A percentile compares a stretch with the other conserved stretches of the same genome.
Evolutionary conservation across 2,797 vertebrate species (phyloP).

Genomic region (Poecilia wingei): DNA sequence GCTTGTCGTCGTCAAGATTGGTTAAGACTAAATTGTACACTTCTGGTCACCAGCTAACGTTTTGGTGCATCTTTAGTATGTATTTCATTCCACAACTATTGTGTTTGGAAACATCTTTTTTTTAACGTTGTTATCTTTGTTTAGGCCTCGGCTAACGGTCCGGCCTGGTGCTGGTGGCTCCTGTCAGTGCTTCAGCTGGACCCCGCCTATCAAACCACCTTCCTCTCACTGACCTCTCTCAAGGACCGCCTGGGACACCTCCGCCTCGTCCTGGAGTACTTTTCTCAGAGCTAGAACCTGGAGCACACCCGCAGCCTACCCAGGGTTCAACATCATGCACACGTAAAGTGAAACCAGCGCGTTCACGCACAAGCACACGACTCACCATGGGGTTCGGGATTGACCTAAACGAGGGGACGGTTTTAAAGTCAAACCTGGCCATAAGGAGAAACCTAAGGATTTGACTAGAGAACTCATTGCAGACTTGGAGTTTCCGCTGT

Average conservation of each 20-base stretch:
- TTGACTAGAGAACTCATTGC: conserved; percentile 5
- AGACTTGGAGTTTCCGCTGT: conserved; percentile 4
- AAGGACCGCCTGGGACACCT: conserved; percentile 86
- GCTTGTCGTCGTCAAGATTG: not conserved
- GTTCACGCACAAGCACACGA: conserved; percentile 18
- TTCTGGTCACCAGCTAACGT: not conserved
- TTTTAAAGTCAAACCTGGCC: conserved; percentile 27
- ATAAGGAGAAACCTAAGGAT: conserved; percentile 23
- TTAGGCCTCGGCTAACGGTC: conserved; percentile 86
- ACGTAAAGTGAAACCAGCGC: conserved; percentile 27
- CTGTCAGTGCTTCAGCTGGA: conserved; percentile 90
- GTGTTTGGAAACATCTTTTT: not conserved
- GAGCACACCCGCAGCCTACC: conserved; percentile 4
- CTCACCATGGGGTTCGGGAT: not conserved
- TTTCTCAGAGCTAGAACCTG: conserved; percentile 82
- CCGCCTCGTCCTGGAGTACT: conserved; percentile 83
- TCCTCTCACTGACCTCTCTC: conserved; percentile 87
- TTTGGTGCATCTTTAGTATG: not conserved
- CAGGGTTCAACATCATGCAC: conserved; percentile 13
- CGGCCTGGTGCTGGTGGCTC: conserved; percentile 93
- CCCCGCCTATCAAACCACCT: conserved; percentile 85
- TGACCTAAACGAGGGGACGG: conserved; percentile 11
- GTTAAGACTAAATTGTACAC: not conserved
- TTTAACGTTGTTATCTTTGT: not conserved
- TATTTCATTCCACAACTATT: not conserved